These are phyloP conservation scores for Ectemnius continuus DNA, from an alignment of 2,888 invertebrate genomes.

Conservation along the genomic window DNA sequence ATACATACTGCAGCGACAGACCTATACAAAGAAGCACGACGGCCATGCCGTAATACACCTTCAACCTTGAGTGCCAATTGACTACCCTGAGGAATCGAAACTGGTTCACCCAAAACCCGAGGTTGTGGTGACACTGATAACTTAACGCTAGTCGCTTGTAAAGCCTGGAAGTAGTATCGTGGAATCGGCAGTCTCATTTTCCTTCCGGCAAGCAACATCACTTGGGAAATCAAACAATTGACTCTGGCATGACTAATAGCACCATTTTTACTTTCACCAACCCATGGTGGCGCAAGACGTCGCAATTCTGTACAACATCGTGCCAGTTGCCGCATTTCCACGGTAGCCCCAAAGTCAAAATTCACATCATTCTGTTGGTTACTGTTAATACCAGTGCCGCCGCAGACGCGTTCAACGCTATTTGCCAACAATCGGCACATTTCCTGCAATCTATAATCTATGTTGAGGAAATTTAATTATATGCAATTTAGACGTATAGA, in stretches of 20 bases:
- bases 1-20: conserved; percentile 86
- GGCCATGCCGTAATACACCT: conserved; percentile 91
- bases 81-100: conserved; percentile 89
- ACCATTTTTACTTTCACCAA: conserved; percentile 75
- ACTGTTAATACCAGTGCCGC: conserved; percentile 64
- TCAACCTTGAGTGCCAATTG: conserved; percentile 95
- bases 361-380: conserved; percentile 66
- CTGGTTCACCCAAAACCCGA: conserved; percentile 88
- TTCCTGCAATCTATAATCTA: conserved; percentile 85
- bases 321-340: conserved; percentile 74
- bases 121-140: conserved; percentile 91
- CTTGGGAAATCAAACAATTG: conserved; percentile 81
- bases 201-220: conserved; percentile 78
- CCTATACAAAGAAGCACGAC: conserved; percentile 84
- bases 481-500: not conserved
- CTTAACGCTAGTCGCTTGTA: conserved; percentile 90
- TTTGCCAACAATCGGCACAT: conserved; percentile 88
- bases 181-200: conserved; percentile 82
- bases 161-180: conserved; percentile 89
- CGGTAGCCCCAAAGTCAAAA: conserved; percentile 71
- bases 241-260: conserved; percentile 77
- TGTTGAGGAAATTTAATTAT: conserved; percentile 37
- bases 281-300: conserved; percentile 74
- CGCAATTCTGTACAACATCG: conserved; percentile 71
- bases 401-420: conserved; percentile 86